Evolutionary conservation across 2,797 vertebrate species (phyloP), one percentile per base, ranked within the genome.

Genomic region (Lepidocolaptes lacrymiger): DNA sequence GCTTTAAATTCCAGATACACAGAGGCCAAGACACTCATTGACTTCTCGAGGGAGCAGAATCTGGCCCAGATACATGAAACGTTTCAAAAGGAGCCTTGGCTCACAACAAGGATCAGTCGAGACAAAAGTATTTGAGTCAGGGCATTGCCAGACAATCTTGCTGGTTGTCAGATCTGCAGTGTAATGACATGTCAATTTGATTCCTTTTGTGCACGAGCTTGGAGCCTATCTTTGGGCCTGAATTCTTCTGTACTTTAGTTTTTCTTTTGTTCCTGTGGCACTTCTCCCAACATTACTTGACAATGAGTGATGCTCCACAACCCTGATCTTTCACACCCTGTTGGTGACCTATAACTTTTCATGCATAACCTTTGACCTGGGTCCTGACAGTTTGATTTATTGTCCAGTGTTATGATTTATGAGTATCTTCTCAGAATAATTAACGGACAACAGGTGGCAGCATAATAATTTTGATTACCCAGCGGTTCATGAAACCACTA

Each of bases 341-440:
- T 98, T 91, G 97, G 98, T 98, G 99, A 99, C 99, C 99, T 99
- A 98, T 99, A 98, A 99, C 99, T 98, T 98, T 98, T 97, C 98
- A 98, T 98, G 98, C 97, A 97, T 97, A 97, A 99, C 99, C 99
- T 98, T 97, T 99, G 98, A 99, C 98, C 99, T 96, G 91, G 96
- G 96, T 96, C 97, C 98, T 99, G 99, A 99, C 99, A 99, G 99
- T 98, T 99, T 99, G 99, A 99, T 99, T 99, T 99, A 99, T 99
- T 99, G 99, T 99, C 98, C 98, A 95, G 98, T 98, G 99, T 99
- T 99, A 99, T 99, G 99, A 99, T 99, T 99, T 99, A 99, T 99
- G 99, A 99, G 98, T 99, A 99, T 99, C 99, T 99, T 98, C 98
- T 99, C 98, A 98, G 98, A 98, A 98, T 99, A 99, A 99, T 99